A percentile compares a stretch with the other conserved stretches of the same genome.
Conservation (phyloP, 2,888 invertebrate species). For the Opisthograptis luteolata region DNA sequence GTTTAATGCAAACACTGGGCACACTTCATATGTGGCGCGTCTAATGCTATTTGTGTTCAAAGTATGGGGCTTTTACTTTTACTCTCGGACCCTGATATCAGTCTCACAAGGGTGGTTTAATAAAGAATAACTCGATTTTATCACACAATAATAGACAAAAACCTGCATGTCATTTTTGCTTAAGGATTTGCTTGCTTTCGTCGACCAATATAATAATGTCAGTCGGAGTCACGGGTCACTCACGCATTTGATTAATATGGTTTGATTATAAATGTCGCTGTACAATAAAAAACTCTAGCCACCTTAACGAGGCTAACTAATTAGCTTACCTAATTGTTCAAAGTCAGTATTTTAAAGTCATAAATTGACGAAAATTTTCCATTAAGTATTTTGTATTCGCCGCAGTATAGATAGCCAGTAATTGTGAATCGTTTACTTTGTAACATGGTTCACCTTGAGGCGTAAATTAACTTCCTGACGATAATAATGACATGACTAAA, state of each 20-base stretch:
- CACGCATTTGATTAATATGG: too few relatives aligned
- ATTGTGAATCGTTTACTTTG: slow-evolving; percentile 39
- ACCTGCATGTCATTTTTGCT: too few relatives aligned
- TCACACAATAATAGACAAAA: too few relatives aligned
- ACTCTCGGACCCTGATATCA: slow-evolving; percentile 41
- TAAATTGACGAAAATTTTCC: slow-evolving; percentile 16
- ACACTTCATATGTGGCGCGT: slow-evolving; percentile 79
- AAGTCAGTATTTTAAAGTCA: slow-evolving; percentile 4
- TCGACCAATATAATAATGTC: too few relatives aligned
- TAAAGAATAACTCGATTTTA: too few relatives aligned
- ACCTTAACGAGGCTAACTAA: too few relatives aligned
- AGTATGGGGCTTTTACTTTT: slow-evolving; percentile 62
- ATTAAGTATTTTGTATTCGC: slow-evolving; percentile 11
- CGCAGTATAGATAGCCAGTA: slow-evolving; percentile 31
- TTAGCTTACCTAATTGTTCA: background rate
- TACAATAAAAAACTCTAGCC: slow-evolving; percentile 36
- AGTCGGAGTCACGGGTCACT: too few relatives aligned
- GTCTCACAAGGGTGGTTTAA: too few relatives aligned
- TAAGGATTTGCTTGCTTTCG: too few relatives aligned
- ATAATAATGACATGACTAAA: slow-evolving; percentile 79
- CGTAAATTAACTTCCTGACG: slow-evolving; percentile 76
- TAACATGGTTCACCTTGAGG: slow-evolving; percentile 71
- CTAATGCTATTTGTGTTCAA: slow-evolving; percentile 73
- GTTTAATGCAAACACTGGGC: slow-evolving; percentile 78
- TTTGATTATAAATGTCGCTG: too few relatives aligned